phyloP scores from a whole-genome alignment of 2,888 invertebrate genomes.

The Syrista parreyssii region DNA sequence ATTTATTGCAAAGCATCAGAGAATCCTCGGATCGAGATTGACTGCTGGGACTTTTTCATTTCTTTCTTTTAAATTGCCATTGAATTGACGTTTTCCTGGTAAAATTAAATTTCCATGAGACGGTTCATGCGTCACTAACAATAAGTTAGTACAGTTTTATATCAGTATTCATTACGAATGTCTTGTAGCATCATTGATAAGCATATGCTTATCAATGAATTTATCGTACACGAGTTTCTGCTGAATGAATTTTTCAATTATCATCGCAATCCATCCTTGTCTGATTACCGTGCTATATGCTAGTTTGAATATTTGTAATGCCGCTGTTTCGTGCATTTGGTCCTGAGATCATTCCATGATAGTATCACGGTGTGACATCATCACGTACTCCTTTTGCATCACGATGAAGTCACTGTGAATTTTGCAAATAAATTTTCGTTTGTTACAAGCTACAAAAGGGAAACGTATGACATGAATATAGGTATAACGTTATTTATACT shows the following conservation, averaged over 20 bases:
- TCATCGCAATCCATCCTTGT: neutral
- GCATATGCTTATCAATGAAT: neutral
- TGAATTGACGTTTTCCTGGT: neutral
- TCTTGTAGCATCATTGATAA: neutral
- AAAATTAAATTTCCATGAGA: neutral
- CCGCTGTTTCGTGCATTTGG: neutral
- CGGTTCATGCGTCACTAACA: neutral
- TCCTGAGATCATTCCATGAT: neutral
- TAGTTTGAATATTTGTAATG: neutral
- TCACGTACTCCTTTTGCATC: neutral
- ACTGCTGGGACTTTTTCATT: neutral
- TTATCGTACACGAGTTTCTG: neutral
- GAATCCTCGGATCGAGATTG: neutral
- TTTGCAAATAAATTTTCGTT: neutral
- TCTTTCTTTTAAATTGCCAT: neutral
- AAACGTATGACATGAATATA: neutral
- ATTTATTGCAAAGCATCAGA: slow-evolving; percentile 28
- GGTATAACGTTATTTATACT: neutral
- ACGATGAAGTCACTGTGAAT: neutral
- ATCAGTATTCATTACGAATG: neutral
- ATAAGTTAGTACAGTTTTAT: neutral
- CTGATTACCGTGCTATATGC: neutral
- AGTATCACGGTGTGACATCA: neutral
- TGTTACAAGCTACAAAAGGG: neutral
- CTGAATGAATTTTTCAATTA: neutral